Evolutionary conservation across 2,113 vertebrate genomes (phyloP), one percentile per base, ranked within the genome.

Genomic region (Perca flavescens): DNA sequence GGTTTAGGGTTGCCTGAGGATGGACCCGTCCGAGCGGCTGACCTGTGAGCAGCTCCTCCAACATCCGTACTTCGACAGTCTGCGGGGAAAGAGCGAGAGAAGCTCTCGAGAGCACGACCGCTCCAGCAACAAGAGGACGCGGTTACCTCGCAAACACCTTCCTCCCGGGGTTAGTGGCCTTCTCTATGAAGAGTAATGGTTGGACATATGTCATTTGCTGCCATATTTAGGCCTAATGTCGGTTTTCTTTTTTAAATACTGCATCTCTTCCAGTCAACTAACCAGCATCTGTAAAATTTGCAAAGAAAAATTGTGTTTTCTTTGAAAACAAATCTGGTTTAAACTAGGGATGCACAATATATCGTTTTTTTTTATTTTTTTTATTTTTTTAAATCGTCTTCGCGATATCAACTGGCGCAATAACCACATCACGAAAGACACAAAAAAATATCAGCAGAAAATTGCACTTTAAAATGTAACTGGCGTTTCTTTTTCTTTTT

Each of bases 31-130:
- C 0, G 96, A 97, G 93, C 95, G 97, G 56, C 91, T 96, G 84
- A 96, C 91, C 0, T 99, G 97, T 19, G 97, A 97, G 90, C 96
- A 97, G 94, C 94, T 99, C 66, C 92, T 99, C 82, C 95, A 96
- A 64, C 97, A 97, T 0, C 94, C 97, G 0, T 99, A 98, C 56
- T 98, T 99, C 67, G 96, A 97, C 89, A 96, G 95, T 91, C 87
- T 96, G 15, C 92, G 96, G 36, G 96, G 96, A 36, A 94, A 88
- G 22, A 93, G 77, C 0, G 92, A 95, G 22, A 82, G 82, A 68
- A 70, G 79, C 17, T 89, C 93, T 0, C 94, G 90, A 34, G 96
- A 97, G 22, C 94, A 86, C 0, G 94, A 96, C 0, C 96, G 93
- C 68, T 49, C 84, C 0, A 16, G 86, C 78, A 93, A 93, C 91